A percentile compares a stretch with the other conserved stretches of the same genome.
Evolutionary conservation across 2,113 vertebrate genomes (phyloP).

Genomic region (Callorhinus ursinus): DNA sequence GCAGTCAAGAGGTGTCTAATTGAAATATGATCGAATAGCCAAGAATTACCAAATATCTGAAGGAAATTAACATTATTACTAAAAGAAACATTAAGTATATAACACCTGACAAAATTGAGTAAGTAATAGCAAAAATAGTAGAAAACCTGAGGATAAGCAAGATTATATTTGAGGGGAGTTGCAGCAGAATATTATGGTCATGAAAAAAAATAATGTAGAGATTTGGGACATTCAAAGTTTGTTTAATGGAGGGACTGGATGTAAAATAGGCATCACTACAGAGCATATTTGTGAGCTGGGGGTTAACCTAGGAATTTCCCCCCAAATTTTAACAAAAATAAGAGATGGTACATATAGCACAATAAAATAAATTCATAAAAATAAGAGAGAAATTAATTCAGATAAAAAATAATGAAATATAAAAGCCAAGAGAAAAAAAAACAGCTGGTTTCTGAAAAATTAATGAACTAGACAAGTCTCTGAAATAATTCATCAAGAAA

Average conservation of each 20-base stretch:
- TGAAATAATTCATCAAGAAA: not conserved
- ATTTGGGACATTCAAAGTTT: not conserved
- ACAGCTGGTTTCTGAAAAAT: not conserved
- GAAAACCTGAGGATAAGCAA: not conserved
- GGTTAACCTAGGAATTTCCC: not conserved
- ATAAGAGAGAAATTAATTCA: not conserved
- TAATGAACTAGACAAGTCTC: not conserved
- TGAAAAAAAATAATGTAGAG: not conserved
- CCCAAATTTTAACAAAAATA: not conserved
- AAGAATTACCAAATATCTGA: not conserved
- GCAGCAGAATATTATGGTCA: not conserved
- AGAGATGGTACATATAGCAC: not conserved
- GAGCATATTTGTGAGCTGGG: not conserved
- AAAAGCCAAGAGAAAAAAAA: not conserved
- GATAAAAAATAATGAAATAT: not conserved
- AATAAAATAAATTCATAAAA: not conserved
- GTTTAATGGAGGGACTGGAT: not conserved
- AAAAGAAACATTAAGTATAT: not conserved
- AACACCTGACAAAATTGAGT: not conserved
- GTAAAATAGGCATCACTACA: not conserved
- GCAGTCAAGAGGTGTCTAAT: not conserved
- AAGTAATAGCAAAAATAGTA: not conserved
- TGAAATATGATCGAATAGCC: not conserved
- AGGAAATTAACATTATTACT: not conserved
- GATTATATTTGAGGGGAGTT: not conserved